These are phyloP conservation scores for Coilia nasus DNA, from an alignment of 2,797 vertebrate species.

Conservation along the genomic window DNA sequence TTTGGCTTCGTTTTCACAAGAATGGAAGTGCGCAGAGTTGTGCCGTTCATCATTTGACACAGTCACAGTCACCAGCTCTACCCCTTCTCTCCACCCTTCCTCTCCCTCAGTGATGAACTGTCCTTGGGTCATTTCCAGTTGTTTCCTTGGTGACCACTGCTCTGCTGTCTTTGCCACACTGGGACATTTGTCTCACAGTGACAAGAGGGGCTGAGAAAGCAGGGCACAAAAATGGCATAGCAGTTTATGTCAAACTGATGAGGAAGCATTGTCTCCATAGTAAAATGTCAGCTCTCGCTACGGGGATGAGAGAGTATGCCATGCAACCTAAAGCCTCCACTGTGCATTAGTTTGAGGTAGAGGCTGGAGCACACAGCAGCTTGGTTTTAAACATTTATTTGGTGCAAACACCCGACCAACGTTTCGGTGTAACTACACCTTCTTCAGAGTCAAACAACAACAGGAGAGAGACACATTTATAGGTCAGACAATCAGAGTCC, in stretches of 20 bases:
- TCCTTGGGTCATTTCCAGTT: neutral
- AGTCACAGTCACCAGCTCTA: neutral
- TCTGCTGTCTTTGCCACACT: neutral
- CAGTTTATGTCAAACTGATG: neutral
- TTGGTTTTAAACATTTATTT: no score
- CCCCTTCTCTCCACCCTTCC: neutral
- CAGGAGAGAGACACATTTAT: no score
- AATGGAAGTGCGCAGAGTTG: no score
- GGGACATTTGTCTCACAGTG: neutral
- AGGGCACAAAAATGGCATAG: neutral
- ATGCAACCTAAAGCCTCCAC: neutral
- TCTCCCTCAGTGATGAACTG: neutral
- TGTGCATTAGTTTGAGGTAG: no score
- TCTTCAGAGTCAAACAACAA: no score
- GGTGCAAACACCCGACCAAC: no score
- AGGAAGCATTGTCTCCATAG: neutral
- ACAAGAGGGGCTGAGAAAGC: neutral
- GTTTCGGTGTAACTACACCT: no score
- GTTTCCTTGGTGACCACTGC: conserved; percentile 7
- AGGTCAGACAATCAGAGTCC: no score
- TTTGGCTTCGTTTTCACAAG: no score
- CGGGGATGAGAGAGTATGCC: neutral
- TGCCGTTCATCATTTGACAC: no score
- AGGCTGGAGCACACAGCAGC: no score
- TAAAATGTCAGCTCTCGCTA: neutral